Percentiles rank a stretch among this genome's conserved stretches.
Evolutionary conservation across 2,888 invertebrate genomes (phyloP).

Genomic region (Macrosiphum euphorbiae): DNA sequence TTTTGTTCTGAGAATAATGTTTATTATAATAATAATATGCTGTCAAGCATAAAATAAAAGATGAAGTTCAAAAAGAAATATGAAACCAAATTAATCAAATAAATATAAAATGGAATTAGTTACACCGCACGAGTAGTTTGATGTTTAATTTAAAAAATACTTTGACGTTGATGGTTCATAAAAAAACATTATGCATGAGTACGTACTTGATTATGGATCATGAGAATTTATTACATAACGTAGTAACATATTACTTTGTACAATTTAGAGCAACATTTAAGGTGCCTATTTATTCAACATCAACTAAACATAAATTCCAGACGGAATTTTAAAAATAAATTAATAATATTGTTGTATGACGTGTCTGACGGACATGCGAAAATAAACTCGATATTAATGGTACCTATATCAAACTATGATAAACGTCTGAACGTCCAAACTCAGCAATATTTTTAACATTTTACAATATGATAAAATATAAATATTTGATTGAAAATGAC

Average conservation of each 20-base stretch:
- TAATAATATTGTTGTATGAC: background rate
- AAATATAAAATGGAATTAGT: background rate
- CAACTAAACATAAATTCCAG: background rate
- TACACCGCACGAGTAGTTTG: background rate
- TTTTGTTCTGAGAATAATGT: background rate
- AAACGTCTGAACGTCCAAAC: background rate
- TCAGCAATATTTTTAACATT: background rate
- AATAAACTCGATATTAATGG: background rate
- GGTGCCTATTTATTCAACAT: background rate
- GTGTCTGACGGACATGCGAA: background rate
- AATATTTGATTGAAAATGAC: background rate
- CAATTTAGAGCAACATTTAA: background rate
- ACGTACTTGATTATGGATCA: too few species aligned
- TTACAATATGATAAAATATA: background rate
- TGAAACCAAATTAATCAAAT: background rate
- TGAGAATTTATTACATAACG: background rate
- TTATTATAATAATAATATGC: background rate
- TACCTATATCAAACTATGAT: background rate
- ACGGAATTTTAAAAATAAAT: background rate
- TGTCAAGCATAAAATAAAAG: background rate
- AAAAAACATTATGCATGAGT: background rate
- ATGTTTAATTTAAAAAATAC: conserved; percentile 10
- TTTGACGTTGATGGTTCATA: background rate
- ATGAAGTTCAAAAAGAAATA: background rate
- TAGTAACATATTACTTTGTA: background rate